These are phyloP conservation scores for Eupristina koningsbergeri DNA, from an alignment of 1,140 invertebrate genomes.

Conservation along the genomic window DNA sequence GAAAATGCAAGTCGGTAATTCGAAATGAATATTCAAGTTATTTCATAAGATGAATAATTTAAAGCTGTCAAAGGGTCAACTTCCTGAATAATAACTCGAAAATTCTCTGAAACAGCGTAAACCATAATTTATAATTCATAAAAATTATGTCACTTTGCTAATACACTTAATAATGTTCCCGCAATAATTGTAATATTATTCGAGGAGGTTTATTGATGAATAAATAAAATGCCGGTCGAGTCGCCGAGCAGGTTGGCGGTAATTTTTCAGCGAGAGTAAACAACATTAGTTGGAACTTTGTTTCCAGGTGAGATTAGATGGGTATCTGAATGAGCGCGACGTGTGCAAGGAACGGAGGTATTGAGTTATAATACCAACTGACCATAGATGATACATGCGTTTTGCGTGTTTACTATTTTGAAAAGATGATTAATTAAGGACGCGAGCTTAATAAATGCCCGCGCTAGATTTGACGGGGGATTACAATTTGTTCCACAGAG, in stretches of 20 bases:
- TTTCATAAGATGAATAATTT: conserved; percentile 42
- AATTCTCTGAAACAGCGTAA: not conserved
- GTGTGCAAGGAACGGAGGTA: not conserved
- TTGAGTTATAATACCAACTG: not conserved
- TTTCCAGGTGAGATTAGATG: no score
- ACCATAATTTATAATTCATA: conserved; percentile 21
- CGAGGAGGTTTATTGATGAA: no score
- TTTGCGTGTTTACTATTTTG: not conserved
- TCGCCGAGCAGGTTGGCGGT: no score
- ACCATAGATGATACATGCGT: not conserved
- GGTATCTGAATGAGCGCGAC: no score
- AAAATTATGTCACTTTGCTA: not conserved
- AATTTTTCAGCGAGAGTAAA: no score
- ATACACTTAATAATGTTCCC: not conserved
- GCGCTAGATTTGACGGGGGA: not conserved
- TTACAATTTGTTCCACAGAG: no score
- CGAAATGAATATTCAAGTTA: conserved; percentile 38
- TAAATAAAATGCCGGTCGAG: no score
- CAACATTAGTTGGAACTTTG: no score
- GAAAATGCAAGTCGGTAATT: conserved; percentile 14
- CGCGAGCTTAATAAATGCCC: not conserved
- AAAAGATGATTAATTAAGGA: not conserved
- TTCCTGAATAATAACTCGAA: conserved; percentile 10
- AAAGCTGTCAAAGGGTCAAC: conserved; percentile 20
- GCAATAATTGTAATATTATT: no score